These are phyloP conservation scores for Trachymyrmex cornetzi DNA, from an alignment of 1,140 invertebrate genomes.

Conservation along the genomic window DNA sequence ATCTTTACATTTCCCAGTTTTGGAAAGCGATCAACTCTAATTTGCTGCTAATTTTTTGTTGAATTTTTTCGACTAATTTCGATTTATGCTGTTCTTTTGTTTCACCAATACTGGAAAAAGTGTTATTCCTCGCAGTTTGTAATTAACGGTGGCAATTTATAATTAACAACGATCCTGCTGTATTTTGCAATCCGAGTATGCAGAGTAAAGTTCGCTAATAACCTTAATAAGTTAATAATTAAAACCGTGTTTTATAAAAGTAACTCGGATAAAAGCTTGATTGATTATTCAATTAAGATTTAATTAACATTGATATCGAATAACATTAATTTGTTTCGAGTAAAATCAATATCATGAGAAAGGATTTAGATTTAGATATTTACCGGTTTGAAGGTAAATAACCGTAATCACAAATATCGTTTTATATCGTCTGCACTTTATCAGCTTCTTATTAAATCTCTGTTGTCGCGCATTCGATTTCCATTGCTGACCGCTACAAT, in stretches of 20 bases:
- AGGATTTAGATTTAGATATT: background rate
- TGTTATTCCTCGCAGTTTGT: background rate
- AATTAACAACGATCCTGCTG: background rate
- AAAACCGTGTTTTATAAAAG: background rate
- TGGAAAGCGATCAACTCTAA: background rate
- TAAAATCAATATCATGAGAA: background rate
- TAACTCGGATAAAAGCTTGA: background rate
- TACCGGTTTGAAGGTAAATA: background rate
- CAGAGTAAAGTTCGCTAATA: background rate
- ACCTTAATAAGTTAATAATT: background rate
- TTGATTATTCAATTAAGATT: background rate
- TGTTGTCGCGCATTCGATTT: too few relatives aligned
- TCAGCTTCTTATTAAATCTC: too few relatives aligned
- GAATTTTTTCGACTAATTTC: background rate
- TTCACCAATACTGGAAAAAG: background rate
- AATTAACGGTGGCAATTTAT: background rate
- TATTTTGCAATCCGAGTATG: background rate
- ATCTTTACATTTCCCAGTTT: background rate
- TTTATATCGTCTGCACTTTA: conserved; percentile 21
- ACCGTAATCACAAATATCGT: background rate
- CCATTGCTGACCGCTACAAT: too few relatives aligned
- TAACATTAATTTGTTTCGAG: background rate
- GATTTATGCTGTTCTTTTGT: background rate
- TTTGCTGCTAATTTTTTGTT: background rate
- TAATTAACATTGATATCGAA: background rate